Conservation (phyloP, 2,113 vertebrate species). For the Toxostoma redivivum region DNA sequence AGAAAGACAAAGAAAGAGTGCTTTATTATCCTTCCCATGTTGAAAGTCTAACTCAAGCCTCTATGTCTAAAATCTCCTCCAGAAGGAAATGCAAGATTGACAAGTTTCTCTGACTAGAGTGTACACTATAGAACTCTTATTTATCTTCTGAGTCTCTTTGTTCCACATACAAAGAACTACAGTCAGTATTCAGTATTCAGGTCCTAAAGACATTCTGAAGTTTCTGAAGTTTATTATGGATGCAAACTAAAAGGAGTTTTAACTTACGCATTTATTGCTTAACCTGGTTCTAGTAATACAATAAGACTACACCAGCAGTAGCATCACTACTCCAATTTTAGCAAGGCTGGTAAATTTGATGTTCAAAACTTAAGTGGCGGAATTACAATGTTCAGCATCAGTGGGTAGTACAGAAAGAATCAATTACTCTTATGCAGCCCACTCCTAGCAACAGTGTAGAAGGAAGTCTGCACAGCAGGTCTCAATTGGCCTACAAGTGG, state of each 20-base stretch:
- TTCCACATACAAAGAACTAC: not conserved
- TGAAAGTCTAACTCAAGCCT: not conserved
- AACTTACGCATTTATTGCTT: not conserved
- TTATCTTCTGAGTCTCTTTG: not conserved
- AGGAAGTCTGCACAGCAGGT: not conserved
- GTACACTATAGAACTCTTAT: fast-evolving
- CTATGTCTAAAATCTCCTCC: not conserved
- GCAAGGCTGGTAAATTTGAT: not conserved
- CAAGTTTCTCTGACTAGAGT: not conserved
- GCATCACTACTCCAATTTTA: not conserved
- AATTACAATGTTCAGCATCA: not conserved
- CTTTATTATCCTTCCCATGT: not conserved
- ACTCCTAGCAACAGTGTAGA: not conserved
- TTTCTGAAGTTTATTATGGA: not conserved
- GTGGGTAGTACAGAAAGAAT: not conserved
- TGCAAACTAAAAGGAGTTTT: not conserved
- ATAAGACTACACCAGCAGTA: not conserved
- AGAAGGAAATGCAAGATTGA: not conserved
- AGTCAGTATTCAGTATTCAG: not conserved
- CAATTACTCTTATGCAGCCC: not conserved
- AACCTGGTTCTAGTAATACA: not conserved
- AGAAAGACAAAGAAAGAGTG: not conserved
- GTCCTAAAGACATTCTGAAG: not conserved
- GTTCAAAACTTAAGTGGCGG: not conserved
- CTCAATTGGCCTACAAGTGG: not conserved